Evolutionary conservation across 1,140 invertebrate species (phyloP).

Genomic region (Diorhabda sublineata): DNA sequence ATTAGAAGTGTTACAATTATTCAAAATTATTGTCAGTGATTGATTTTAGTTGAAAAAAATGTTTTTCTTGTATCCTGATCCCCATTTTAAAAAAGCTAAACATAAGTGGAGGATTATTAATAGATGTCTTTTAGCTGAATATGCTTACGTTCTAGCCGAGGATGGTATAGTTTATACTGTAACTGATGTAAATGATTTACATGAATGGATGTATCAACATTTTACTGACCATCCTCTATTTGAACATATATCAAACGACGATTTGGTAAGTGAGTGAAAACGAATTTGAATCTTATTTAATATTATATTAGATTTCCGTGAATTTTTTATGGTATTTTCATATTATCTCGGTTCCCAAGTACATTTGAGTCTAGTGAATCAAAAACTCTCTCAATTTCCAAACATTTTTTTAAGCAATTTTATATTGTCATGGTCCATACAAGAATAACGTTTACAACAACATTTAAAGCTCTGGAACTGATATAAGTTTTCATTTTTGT

Average conservation of each 20-base stretch:
- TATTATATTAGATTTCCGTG: no score
- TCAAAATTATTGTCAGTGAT: neutral
- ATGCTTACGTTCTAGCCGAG: conserved; percentile 87
- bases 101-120: conserved; percentile 99
- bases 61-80: conserved; percentile 99
- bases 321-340: no score
- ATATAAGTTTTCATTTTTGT: no score
- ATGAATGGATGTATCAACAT: conserved; percentile 96
- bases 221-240: conserved; percentile 91
- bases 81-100: conserved; percentile 98
- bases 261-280: conserved; percentile 60
- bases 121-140: conserved; percentile 87
- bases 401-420: no score
- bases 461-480: no score
- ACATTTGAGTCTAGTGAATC: no score
- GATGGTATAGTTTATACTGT: conserved; percentile 91
- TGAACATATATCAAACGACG: conserved; percentile 64
- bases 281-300: no score
- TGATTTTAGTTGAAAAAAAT: conserved; percentile 86
- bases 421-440: no score
- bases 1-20: neutral
- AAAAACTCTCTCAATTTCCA: no score
- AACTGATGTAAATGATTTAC: conserved; percentile 95
- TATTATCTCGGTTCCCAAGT: no score
- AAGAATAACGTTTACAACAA: no score